phyloP scores from a whole-genome alignment of 2,113 vertebrate species.

The Channa maculata region DNA sequence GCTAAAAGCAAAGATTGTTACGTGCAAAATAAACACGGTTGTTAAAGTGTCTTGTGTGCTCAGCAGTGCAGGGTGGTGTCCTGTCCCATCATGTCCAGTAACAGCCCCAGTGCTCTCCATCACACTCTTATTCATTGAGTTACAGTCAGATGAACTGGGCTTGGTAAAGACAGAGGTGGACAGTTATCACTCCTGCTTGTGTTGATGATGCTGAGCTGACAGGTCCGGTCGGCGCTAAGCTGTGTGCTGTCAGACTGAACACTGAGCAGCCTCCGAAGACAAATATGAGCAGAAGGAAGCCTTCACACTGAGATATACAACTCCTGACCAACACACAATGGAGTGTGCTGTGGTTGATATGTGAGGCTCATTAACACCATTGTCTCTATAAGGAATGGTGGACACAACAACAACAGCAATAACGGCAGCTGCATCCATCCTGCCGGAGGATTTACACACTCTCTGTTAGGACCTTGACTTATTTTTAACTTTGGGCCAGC shows the following conservation, averaged over 20 bases:
- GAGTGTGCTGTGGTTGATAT: slow-evolving; percentile 43
- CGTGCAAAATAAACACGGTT: too few relatives aligned
- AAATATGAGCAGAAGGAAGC: slow-evolving; percentile 2
- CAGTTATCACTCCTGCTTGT: too few relatives aligned
- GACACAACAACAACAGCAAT: slow-evolving; percentile 39
- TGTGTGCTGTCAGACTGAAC: slow-evolving; percentile 6
- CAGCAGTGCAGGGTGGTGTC: too few relatives aligned
- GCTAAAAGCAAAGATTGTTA: too few relatives aligned
- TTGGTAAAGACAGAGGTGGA: too few relatives aligned
- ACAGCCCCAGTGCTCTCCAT: too few relatives aligned
- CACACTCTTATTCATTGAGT: too few relatives aligned
- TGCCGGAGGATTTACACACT: slow-evolving; percentile 42
- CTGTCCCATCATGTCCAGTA: too few relatives aligned
- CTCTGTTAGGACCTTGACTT: slow-evolving; percentile 8
- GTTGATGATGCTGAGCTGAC: background rate
- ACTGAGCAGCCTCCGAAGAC: slow-evolving; percentile 6
- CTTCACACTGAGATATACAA: slow-evolving; percentile 16
- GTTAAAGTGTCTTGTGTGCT: too few relatives aligned
- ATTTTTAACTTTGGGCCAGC: slow-evolving; percentile 52
- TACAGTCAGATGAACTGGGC: too few relatives aligned
- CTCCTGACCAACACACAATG: slow-evolving; percentile 24
- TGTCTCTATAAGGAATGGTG: slow-evolving; percentile 54
- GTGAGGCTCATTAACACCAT: slow-evolving; percentile 69
- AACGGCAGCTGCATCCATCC: slow-evolving; percentile 63
- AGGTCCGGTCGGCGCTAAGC: background rate